Conservation (phyloP, 2,113 vertebrate genomes). For the Macroglossus sobrinus region DNA sequence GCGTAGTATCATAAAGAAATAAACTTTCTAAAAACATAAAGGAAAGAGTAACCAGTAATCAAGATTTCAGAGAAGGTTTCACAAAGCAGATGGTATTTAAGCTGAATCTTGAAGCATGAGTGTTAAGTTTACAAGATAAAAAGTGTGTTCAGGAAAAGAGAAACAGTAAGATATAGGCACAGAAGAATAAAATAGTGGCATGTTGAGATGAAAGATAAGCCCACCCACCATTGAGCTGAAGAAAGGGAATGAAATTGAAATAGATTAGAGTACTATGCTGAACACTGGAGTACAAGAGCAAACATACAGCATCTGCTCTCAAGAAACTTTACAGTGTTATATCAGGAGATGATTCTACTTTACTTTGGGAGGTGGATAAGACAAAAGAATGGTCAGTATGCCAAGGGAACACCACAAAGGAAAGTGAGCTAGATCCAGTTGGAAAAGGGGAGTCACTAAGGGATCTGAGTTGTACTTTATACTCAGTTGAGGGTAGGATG, state of each 20-base stretch:
- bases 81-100: constrained; percentile 26
- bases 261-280: background rate
- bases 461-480: constrained; percentile 3
- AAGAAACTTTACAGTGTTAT: background rate
- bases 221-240: background rate
- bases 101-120: background rate
- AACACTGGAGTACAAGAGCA: background rate
- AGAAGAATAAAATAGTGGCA: background rate
- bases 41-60: constrained; percentile 2
- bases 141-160: background rate
- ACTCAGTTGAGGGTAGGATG: background rate
- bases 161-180: background rate
- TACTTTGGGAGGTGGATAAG: background rate
- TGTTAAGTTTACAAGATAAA: background rate
- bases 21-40: constrained; percentile 10
- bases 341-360: background rate
- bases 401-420: background rate
- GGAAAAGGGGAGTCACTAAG: background rate
- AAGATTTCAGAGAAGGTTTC: constrained; percentile 13
- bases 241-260: background rate
- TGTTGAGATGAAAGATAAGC: background rate
- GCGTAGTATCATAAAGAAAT: background rate
- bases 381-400: background rate
- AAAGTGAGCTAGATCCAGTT: background rate
- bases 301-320: background rate